A percentile compares a stretch with the other conserved stretches of the same genome.
Conservation (phyloP, 1,140 invertebrate species). For the roundworm (Caenorhabditis elegans) region WBcel235 BX284602.5:10987501-10988000, state of each 20-base stretch:
- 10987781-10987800: conserved; percentile 17
- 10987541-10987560: neutral
- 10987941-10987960: conserved; percentile 29
- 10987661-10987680: conserved; percentile 28
- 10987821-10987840: neutral
- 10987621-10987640: neutral
- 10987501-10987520: too few relatives aligned
- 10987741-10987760: conserved; percentile 27
- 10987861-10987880: neutral
- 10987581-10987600: conserved; percentile 3
- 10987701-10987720: neutral
- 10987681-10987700: neutral
- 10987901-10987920: neutral
- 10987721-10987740: conserved; percentile 27
- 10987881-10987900: conserved; percentile 1
- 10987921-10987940: conserved; percentile 25
- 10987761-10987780: conserved; percentile 8
- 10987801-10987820: neutral
- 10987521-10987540: conserved; percentile 20
- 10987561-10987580: conserved; percentile 26
- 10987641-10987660: conserved; percentile 29
- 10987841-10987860: neutral
- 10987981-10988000: conserved; percentile 3
- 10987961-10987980: conserved; percentile 31
- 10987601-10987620: neutral